A percentile compares a stretch with the other conserved stretches of the same genome.
phyloP scores from a whole-genome alignment of 2,113 vertebrate genomes.

The Orcinus orca region DNA sequence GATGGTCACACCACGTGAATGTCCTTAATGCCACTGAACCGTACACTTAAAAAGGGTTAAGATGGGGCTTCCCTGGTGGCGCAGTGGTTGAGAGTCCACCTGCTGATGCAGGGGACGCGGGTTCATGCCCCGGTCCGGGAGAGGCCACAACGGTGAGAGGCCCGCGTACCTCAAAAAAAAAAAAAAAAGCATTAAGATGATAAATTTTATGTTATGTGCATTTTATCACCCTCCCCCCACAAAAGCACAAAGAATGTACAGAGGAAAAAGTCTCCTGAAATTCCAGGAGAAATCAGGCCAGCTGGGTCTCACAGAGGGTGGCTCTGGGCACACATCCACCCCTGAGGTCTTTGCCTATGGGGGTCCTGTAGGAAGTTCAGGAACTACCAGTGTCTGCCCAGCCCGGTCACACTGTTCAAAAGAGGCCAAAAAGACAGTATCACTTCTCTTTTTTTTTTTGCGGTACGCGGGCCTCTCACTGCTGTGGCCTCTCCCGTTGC shows the following conservation, averaged over 20 bases:
- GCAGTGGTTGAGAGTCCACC: no score
- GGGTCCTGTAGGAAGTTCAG: background rate
- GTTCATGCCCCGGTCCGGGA: no score
- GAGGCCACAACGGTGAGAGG: no score
- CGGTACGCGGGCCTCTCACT: no score
- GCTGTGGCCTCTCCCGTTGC: no score
- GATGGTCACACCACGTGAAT: no score
- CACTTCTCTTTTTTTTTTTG: background rate
- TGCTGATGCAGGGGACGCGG: no score
- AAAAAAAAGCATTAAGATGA: background rate
- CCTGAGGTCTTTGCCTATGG: background rate
- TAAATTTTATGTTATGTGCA: accelerated
- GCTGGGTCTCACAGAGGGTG: accelerated
- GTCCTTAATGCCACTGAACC: background rate
- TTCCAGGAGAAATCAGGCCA: no score
- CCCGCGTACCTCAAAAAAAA: no score
- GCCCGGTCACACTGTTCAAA: background rate
- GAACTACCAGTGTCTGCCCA: background rate
- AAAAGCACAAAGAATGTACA: background rate
- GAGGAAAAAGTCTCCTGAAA: background rate
- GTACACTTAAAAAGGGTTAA: no score
- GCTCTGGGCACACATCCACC: background rate
- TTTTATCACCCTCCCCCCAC: background rate
- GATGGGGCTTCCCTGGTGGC: no score
- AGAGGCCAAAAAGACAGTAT: background rate